phyloP scores from a whole-genome alignment of 1,140 invertebrate genomes.

The Calosoma granatense region DNA sequence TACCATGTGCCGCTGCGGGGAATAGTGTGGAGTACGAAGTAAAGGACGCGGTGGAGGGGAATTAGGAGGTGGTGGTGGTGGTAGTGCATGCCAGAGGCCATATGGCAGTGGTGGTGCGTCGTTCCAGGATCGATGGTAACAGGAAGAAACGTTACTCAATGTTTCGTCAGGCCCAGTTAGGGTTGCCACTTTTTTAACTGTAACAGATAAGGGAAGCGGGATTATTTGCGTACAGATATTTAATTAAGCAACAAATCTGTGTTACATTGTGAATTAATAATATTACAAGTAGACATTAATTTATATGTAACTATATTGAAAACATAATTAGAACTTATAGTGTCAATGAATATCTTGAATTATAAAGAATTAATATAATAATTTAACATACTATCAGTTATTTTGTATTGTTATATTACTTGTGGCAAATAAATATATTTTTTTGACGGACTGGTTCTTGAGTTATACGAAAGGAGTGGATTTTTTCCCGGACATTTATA shows the following conservation, averaged over 20 bases:
- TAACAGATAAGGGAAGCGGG: background rate
- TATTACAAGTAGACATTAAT: too few species aligned
- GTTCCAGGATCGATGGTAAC: background rate
- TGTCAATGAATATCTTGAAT: too few species aligned
- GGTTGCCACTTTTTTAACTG: conserved; percentile 4
- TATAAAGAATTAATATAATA: too few species aligned
- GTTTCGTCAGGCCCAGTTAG: conserved; percentile 3
- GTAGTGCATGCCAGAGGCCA: background rate
- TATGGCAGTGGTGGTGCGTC: background rate
- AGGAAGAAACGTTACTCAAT: conserved; percentile 5
- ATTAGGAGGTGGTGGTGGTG: background rate
- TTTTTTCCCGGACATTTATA: too few species aligned
- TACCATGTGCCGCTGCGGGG: background rate
- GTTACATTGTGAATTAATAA: background rate
- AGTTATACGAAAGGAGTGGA: too few species aligned
- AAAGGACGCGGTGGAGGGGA: background rate
- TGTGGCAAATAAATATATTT: too few species aligned
- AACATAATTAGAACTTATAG: too few species aligned
- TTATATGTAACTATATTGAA: too few species aligned
- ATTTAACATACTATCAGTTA: too few species aligned
- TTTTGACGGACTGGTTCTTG: too few species aligned
- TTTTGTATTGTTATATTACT: too few species aligned
- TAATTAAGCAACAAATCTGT: background rate
- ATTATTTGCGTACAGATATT: background rate
- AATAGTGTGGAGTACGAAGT: background rate